Conservation (phyloP, 2,113 vertebrate species). For the Tragelaphus imberbis region DNA sequence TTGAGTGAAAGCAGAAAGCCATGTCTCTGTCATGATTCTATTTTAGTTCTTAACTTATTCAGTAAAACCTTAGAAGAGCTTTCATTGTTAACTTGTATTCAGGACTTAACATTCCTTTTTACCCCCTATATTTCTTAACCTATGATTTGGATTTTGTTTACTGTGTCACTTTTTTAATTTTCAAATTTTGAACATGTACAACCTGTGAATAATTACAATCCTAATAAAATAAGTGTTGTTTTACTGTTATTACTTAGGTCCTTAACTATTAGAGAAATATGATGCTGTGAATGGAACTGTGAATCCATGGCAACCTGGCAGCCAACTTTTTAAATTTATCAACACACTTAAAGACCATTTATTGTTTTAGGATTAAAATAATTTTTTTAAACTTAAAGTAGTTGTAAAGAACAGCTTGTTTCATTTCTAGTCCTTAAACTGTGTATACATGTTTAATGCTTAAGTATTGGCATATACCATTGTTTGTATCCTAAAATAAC, state of each 20-base stretch:
- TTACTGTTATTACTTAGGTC: neutral
- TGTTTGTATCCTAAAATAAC: neutral
- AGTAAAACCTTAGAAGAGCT: neutral
- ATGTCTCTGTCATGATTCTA: neutral
- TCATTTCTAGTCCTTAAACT: slow-evolving; percentile 33
- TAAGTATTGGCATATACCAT: neutral
- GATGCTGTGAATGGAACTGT: slow-evolving; percentile 40
- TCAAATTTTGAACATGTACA: neutral
- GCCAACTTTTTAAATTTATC: slow-evolving; percentile 47
- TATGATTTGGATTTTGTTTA: slow-evolving; percentile 12
- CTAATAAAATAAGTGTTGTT: slow-evolving; percentile 3
- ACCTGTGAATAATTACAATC: neutral
- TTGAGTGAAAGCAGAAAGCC: slow-evolving; percentile 1
- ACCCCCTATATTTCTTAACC: neutral
- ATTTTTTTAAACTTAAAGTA: slow-evolving; percentile 10
- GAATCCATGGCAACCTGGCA: neutral
- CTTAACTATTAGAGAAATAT: slow-evolving; percentile 48
- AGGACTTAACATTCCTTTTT: neutral
- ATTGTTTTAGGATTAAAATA: slow-evolving; percentile 27
- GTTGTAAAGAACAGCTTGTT: slow-evolving; percentile 28
- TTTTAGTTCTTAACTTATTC: neutral
- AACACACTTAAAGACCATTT: slow-evolving; percentile 12
- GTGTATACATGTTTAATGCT: slow-evolving; percentile 1
- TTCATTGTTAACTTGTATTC: neutral
- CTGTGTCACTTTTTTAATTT: neutral